Conservation (phyloP, 2,797 vertebrate genomes). For the Sebastes trivittatus region DNA sequence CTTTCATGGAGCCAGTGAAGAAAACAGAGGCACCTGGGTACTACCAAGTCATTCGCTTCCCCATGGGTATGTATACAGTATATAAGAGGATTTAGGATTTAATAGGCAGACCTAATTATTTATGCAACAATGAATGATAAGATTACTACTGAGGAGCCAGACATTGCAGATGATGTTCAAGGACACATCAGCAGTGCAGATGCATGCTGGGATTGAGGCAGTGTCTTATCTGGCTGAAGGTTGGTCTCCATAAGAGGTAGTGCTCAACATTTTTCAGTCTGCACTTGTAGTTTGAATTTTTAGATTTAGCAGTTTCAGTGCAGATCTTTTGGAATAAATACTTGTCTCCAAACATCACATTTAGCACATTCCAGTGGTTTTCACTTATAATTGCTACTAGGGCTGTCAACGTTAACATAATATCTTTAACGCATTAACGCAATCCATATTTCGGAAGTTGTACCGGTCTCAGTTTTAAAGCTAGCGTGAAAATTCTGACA, state of each 20-base stretch:
- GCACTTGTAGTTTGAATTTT: not conserved
- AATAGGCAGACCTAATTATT: not conserved
- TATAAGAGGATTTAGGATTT: no score
- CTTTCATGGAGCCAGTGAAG: slow-evolving; percentile 99
- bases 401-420: no score
- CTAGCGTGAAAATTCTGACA: accelerated
- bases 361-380: not conserved
- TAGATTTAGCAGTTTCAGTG: not conserved
- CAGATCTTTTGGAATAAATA: not conserved
- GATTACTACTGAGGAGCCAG: not conserved
- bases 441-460: no score
- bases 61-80: slow-evolving; percentile 90
- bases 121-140: not conserved
- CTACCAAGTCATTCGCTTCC: slow-evolving; percentile 99
- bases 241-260: not conserved
- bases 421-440: no score
- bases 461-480: no score
- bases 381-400: not conserved
- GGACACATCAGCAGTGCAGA: not conserved
- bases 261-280: not conserved
- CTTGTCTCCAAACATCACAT: not conserved
- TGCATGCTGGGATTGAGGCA: not conserved
- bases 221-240: not conserved
- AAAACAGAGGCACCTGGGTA: slow-evolving; percentile 98
- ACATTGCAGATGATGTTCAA: not conserved